Evolutionary conservation across 2,797 vertebrate genomes (phyloP).

Genomic region (Neopelma chrysocephalum): DNA sequence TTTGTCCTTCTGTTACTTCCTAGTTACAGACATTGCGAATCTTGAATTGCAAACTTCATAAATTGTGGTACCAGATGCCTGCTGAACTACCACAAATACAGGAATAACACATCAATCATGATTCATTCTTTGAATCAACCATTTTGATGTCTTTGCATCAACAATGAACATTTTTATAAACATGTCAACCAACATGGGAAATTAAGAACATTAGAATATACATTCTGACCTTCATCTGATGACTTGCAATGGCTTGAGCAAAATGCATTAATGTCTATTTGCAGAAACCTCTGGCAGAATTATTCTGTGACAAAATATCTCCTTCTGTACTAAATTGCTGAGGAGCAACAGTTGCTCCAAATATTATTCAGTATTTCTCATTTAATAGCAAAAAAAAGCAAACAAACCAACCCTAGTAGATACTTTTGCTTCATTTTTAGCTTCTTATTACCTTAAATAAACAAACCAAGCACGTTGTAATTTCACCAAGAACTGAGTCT

Average conservation of each 20-base stretch:
- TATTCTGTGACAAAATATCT: not conserved
- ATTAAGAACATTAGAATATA: not conserved
- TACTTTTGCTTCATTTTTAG: not conserved
- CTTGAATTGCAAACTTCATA: not conserved
- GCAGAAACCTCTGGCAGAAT: not conserved
- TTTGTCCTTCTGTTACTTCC: not conserved
- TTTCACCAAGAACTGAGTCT: not conserved
- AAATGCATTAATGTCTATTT: not conserved
- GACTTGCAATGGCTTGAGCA: not conserved
- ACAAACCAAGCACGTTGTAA: not conserved
- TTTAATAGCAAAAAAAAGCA: not conserved
- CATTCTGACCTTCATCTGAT: not conserved
- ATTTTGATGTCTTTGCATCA: not conserved
- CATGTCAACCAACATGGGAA: fast-evolving
- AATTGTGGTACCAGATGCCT: not conserved
- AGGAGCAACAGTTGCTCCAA: not conserved
- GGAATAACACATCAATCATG: not conserved
- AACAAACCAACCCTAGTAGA: not conserved
- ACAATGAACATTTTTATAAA: not conserved
- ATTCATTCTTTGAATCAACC: not conserved
- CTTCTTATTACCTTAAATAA: not conserved
- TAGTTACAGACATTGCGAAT: not conserved
- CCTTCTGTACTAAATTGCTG: not conserved
- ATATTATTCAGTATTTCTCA: not conserved
- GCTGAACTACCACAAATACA: not conserved